Percentiles rank a stretch among this genome's conserved stretches.
Evolutionary conservation across 1,140 invertebrate genomes (phyloP).

Genomic region (Megathymus violae): DNA sequence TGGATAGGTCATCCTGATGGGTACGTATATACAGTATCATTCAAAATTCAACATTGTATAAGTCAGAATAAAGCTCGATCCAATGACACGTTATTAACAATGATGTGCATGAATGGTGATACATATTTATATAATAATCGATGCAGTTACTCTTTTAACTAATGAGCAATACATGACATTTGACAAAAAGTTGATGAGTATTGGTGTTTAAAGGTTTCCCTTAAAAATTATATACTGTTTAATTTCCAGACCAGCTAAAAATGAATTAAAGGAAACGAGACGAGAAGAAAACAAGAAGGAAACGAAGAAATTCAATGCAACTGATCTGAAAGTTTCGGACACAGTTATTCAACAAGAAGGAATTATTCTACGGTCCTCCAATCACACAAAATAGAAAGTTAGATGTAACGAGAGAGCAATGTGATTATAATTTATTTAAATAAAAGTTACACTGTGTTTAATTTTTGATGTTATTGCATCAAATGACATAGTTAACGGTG

Average conservation of each 20-base stretch:
- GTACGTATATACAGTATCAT: no score
- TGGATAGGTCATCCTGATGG: slow-evolving; percentile 63
- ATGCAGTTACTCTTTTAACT: no score
- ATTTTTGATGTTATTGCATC: background rate
- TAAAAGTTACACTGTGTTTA: background rate
- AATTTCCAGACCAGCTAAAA: slow-evolving; percentile 50
- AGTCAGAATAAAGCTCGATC: no score
- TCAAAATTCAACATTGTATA: no score
- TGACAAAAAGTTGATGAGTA: no score
- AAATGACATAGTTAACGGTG: no score
- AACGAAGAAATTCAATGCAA: slow-evolving; percentile 4
- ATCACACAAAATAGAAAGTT: background rate
- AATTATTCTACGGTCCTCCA: slow-evolving; percentile 41
- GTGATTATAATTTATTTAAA: background rate
- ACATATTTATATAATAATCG: no score
- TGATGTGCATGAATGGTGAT: no score
- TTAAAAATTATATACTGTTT: background rate
- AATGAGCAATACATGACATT: no score
- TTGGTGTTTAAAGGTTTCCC: no score
- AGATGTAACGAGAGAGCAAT: background rate
- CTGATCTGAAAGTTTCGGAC: slow-evolving; percentile 17
- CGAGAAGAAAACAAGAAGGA: slow-evolving; percentile 36
- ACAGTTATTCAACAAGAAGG: slow-evolving; percentile 44
- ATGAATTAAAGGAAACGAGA: slow-evolving; percentile 42
- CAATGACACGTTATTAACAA: background rate